Percentiles rank a stretch among this genome's conserved stretches.
These are phyloP conservation scores for Idris sp. DNA, from an alignment of 1,140 invertebrate genomes.

Conservation along the genomic window DNA sequence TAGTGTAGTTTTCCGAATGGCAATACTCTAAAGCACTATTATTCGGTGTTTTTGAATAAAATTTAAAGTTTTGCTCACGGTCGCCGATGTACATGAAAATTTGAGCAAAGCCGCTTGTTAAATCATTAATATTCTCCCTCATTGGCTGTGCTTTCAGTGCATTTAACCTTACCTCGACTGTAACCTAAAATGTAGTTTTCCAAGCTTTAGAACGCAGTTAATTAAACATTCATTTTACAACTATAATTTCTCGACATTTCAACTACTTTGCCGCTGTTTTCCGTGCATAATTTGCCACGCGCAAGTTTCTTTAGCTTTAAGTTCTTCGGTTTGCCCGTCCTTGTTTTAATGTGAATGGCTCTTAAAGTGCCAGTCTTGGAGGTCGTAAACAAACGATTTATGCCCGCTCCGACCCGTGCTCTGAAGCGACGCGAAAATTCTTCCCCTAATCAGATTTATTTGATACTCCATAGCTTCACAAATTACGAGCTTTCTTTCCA, in stretches of 20 bases:
- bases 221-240: constrained; percentile 51
- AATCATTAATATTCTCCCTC: constrained; percentile 49
- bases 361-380: constrained; percentile 39
- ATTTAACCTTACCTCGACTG: constrained; percentile 43
- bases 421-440: constrained; percentile 31
- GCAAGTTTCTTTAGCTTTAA: constrained; percentile 40
- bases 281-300: constrained; percentile 25
- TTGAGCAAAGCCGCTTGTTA: constrained; percentile 33
- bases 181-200: constrained; percentile 30
- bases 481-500: constrained; percentile 30
- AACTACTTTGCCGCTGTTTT: constrained; percentile 15
- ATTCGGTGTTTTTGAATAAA: constrained; percentile 14
- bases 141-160: constrained; percentile 37
- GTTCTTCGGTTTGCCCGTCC: constrained; percentile 22
- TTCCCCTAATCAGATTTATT: constrained; percentile 50
- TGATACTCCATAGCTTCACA: constrained; percentile 28
- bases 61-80: constrained; percentile 10
- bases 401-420: constrained; percentile 5
- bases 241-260: constrained; percentile 34
- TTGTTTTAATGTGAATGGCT: constrained; percentile 29
- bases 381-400: constrained; percentile 61
- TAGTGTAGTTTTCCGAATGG: no score
- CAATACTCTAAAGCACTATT: background rate
- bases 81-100: constrained; percentile 16
- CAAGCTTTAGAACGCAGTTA: constrained; percentile 39